Percentiles rank a stretch among this genome's conserved stretches.
Evolutionary conservation across 1,140 invertebrate genomes (phyloP).

Genomic region (Liolophura sinensis): DNA sequence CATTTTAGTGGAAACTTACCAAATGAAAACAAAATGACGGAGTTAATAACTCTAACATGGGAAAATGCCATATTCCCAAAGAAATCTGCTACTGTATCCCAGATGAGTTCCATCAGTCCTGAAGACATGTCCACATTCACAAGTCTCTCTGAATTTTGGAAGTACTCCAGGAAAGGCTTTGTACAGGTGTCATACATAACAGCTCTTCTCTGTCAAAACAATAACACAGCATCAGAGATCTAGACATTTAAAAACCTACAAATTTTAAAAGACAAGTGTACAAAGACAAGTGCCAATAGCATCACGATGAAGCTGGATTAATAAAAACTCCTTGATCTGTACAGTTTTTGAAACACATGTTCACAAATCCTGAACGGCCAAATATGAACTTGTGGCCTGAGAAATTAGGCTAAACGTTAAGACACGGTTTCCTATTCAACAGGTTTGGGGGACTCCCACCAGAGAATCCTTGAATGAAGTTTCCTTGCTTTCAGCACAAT

Average conservation of each 20-base stretch:
- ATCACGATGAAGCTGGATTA: too few relatives aligned
- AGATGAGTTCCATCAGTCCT: conserved; percentile 34
- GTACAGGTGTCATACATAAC: conserved; percentile 41
- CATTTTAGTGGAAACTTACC: conserved; percentile 28
- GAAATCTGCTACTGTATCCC: conserved; percentile 34
- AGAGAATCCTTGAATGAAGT: too few relatives aligned
- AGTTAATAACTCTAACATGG: conserved; percentile 27
- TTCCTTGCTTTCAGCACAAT: too few relatives aligned
- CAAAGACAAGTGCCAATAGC: too few relatives aligned
- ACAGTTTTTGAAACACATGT: neutral
- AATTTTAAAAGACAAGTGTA: too few relatives aligned
- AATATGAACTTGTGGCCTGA: too few relatives aligned
- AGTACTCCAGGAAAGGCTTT: conserved; percentile 39
- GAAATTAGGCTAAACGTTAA: too few relatives aligned
- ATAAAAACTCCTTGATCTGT: too few relatives aligned
- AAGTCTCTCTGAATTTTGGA: conserved; percentile 31
- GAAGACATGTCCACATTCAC: conserved; percentile 44
- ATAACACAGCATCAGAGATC: conserved; percentile 1
- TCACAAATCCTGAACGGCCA: neutral
- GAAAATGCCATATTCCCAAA: conserved; percentile 32
- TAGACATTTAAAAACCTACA: conserved; percentile 2
- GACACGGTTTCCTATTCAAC: too few relatives aligned
- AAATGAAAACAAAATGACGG: conserved; percentile 43
- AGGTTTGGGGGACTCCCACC: too few relatives aligned
- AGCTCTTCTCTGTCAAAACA: conserved; percentile 39